Evolutionary conservation across 2,797 vertebrate species (phyloP).

Genomic region (Chaetodon trifasciatus): DNA sequence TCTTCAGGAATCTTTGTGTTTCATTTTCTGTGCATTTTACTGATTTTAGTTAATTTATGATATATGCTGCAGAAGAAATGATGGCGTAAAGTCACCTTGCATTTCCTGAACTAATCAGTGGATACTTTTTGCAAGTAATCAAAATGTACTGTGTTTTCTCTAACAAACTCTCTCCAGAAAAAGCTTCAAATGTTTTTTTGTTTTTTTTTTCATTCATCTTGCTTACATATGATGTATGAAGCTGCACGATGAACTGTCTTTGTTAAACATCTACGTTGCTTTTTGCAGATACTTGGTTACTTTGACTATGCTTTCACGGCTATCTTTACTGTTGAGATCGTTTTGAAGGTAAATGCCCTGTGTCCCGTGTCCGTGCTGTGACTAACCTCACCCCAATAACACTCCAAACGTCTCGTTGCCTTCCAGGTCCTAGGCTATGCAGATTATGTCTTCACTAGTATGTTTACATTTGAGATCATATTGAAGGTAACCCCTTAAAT

Average conservation of each 20-base stretch:
- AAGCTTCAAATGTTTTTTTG: conserved; percentile 17
- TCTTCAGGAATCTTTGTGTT: background rate
- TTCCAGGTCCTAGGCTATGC: conserved; percentile 99
- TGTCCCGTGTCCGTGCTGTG: conserved; percentile 86
- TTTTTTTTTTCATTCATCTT: conserved; percentile 38
- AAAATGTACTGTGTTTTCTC: conserved; percentile 14
- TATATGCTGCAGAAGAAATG: background rate
- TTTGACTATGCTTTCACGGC: conserved; percentile 99
- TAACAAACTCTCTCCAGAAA: conserved; percentile 42
- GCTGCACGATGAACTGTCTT: conserved; percentile 77
- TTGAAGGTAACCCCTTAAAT: conserved; percentile 96
- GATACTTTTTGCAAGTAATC: conserved; percentile 9
- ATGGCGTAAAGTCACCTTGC: background rate
- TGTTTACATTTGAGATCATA: conserved; percentile 99
- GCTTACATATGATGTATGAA: conserved; percentile 65
- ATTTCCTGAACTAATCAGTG: background rate
- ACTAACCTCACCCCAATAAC: conserved; percentile 89
- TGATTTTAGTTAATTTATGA: background rate
- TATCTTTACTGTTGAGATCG: conserved; percentile 99
- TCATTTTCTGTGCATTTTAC: background rate
- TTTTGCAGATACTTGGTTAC: conserved; percentile 99
- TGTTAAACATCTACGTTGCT: conserved; percentile 89
- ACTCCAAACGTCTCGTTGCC: conserved; percentile 92
- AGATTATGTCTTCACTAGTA: conserved; percentile 99
- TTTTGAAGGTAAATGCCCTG: conserved; percentile 97